These are phyloP conservation scores for Brachionus angularis DNA, from an alignment of 1,140 invertebrate species.

Conservation along the genomic window DNA sequence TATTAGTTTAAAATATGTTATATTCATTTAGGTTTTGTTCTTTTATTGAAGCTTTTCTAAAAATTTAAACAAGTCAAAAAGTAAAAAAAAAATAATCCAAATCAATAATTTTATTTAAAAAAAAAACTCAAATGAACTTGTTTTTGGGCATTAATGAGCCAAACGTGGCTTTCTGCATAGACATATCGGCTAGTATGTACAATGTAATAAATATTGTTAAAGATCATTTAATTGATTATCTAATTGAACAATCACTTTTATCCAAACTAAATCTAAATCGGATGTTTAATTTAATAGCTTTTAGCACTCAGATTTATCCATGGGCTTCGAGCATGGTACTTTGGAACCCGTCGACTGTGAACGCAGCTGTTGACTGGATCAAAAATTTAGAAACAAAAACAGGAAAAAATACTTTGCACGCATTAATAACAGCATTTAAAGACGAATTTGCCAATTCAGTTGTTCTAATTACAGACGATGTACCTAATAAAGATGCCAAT, in stretches of 20 bases:
- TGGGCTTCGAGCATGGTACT: constrained; percentile 57
- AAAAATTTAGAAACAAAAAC: constrained; percentile 53
- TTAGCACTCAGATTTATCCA: constrained; percentile 55
- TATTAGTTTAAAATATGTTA: too few species aligned
- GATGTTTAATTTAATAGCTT: constrained; percentile 56
- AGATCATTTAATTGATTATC: constrained; percentile 54
- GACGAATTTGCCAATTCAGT: constrained; percentile 53
- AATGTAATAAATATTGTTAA: constrained; percentile 52
- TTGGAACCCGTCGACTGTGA: constrained; percentile 55
- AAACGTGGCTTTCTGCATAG: constrained; percentile 56
- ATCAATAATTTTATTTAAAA: too few species aligned
- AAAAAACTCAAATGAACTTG: too few species aligned
- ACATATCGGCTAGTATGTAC: constrained; percentile 58
- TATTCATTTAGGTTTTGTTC: too few species aligned
- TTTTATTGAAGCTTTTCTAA: too few species aligned
- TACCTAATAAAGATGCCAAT: constrained; percentile 55
- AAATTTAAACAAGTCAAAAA: too few species aligned
- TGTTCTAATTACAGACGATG: constrained; percentile 55
- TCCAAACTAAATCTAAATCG: constrained; percentile 46
- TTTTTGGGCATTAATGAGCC: constrained; percentile 48
- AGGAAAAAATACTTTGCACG: constrained; percentile 56
- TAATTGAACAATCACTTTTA: constrained; percentile 49
- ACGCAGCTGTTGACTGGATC: constrained; percentile 54
- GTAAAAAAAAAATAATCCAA: too few species aligned
- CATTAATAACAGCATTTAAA: constrained; percentile 52